phyloP scores from a whole-genome alignment of 1,140 invertebrate genomes.

The Rhopalosiphum padi region DNA sequence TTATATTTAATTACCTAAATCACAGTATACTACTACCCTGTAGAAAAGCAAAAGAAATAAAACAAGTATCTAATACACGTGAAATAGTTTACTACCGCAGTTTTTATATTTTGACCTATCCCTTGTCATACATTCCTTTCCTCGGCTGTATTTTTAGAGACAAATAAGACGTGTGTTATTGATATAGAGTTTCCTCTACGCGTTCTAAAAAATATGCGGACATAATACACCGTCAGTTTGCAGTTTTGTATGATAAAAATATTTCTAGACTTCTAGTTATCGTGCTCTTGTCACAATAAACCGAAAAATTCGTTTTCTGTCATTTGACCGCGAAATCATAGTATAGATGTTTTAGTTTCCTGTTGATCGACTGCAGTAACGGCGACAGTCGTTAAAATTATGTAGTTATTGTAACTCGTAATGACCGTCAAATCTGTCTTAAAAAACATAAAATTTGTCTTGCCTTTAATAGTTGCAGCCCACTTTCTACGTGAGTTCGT shows the following conservation, averaged over 20 bases:
- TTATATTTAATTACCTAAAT: neutral
- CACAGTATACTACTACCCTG: neutral
- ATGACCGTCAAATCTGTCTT: neutral
- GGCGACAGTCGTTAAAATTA: neutral
- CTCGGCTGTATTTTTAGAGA: too few species aligned
- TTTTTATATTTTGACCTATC: neutral
- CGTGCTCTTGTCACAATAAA: neutral
- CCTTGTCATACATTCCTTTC: neutral
- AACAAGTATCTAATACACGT: neutral
- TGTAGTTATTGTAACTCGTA: neutral
- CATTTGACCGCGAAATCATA: constrained; percentile 4
- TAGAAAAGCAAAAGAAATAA: neutral
- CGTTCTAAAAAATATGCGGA: neutral
- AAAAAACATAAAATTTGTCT: neutral
- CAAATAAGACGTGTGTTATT: neutral
- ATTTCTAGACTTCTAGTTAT: neutral
- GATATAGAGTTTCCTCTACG: neutral
- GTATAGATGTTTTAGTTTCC: neutral
- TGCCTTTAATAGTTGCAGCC: neutral
- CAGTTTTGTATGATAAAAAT: neutral
- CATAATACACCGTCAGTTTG: neutral
- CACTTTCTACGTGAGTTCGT: neutral
- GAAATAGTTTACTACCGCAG: neutral
- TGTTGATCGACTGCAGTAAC: neutral
- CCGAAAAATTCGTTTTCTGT: neutral